Evolutionary conservation across 1,140 invertebrate species (phyloP), one percentile per base, ranked within the genome.

Genomic region (Brachionus asplanchnoidis): DNA sequence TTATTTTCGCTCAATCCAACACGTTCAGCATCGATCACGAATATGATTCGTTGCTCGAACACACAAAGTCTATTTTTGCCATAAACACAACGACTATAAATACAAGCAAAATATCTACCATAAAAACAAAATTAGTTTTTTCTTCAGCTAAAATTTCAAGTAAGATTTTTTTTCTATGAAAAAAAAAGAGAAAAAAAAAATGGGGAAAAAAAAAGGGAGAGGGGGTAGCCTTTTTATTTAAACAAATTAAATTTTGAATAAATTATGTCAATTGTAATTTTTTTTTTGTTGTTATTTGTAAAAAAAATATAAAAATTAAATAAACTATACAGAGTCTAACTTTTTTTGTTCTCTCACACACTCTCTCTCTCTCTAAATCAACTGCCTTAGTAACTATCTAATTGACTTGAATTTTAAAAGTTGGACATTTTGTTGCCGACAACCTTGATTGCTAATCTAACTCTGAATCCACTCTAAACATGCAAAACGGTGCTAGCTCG

Each of bases 401-500:
- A 68, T 68, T 68, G 66, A 68, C 66, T 68, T 32, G 53, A 60
- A 26, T 23, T 60, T 60, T 60, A 60, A 60, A 60, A 60, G 53
- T 60, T 60, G 53, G 53, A 60, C 23, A 60, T 60, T 60, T 60
- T 60, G 53, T 20, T 60, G 53, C 53, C 66, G 26, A 28, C 26
- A 28, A 68, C 66, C 26, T 68, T 68, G 26, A 36, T 68, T 68
- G 66, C 12, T 40, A 14, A 68, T n/a, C 26, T 68, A 68, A 68
- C 14, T 26, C 14, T 14, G 23, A 68, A 68, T 8, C 26, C 20
- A 68, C 12, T 68, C 20, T 28, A 36, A 68, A 68, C 6, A 68
- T 73, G 68, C 68, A 73, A 73, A 73, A 73, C 68, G 68, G 68
- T 73, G 68, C 68, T 73, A 73, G 68, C 20, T 42, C 68, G 36